These are phyloP conservation scores for Tachuris rubrigastra DNA, from an alignment of 2,113 vertebrate genomes.

Conservation along the genomic window DNA sequence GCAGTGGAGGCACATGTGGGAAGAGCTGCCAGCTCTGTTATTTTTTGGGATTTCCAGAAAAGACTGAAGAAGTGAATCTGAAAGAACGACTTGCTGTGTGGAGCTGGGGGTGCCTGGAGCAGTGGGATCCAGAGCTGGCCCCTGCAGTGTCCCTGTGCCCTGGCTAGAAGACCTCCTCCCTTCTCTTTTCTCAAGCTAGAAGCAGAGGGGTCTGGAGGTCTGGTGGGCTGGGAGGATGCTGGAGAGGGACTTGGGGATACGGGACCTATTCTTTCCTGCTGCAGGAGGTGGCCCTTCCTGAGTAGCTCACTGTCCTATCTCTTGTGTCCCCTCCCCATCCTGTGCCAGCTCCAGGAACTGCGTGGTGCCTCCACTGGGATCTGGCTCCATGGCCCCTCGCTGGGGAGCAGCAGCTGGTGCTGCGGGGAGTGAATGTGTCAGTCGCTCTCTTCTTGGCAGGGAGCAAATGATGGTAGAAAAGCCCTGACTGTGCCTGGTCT, in stretches of 20 bases:
- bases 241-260: background rate
- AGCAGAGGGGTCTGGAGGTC: fast-evolving
- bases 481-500: background rate
- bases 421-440: slow-evolving; percentile 39
- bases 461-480: background rate
- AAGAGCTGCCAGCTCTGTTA: background rate
- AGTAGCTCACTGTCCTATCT: background rate
- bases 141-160: background rate
- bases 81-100: background rate
- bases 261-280: background rate
- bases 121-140: background rate
- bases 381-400: background rate
- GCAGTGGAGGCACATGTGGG: background rate
- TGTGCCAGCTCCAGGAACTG: background rate
- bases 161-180: background rate
- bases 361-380: background rate
- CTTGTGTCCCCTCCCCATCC: background rate
- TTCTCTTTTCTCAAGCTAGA: background rate
- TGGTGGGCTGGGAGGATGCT: background rate
- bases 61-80: slow-evolving; percentile 1
- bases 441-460: slow-evolving; percentile 41
- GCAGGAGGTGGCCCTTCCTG: background rate
- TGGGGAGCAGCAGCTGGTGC: slow-evolving; percentile 38
- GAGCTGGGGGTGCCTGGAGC: background rate
- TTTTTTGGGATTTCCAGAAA: slow-evolving; percentile 42